Base-by-base conservation (phyloP, 2,888 invertebrate species). In the Drosophila mercatorum region DNA sequence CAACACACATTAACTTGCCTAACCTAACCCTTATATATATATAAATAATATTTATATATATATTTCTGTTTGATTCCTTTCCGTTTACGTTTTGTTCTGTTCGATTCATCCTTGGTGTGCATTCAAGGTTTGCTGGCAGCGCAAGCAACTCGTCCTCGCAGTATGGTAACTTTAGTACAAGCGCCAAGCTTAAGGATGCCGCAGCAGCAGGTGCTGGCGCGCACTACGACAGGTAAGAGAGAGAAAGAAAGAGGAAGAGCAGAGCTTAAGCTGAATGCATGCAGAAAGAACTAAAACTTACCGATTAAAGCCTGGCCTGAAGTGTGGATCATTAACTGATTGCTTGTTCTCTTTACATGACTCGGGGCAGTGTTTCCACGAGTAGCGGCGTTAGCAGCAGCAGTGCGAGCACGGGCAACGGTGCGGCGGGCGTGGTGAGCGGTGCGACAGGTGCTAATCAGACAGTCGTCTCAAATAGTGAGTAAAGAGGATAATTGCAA, bases 81-180 rank as follows among this genome's bases (percentile, higher is more conserved):
- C 51, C 51, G 51, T 51, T 51, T 22, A 36, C 34, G 51, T 51
- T 51, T 22, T 47, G 58, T 63, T 62, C 43, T 64, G 74, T 78
- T 68, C 53, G 26, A 51, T 49, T 43, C 22, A 51, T 51, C 51
- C 51, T 51, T 51, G 51, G 36, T 17, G 51, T 51, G 51, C 51
- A 51, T 51, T 51, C 36, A 51, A 51, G 93, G 92, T 93, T 91
- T 86, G 89, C 93, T 89, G 92, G 92, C 90, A 93, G 91, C 85
- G 91, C 92, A 89, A 92, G 90, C 88, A 91, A 92, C 78, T 90
- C 93, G 80, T 88, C 93, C 75, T 92, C 92, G 86, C 93, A 93
- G 87, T 93, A 93, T 89, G 91, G 92, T 91, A 93, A 92, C 90
- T 93, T 92, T 90, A 93, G 91, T 92, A 75, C 88, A 69, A 92